These are phyloP conservation scores for Ochlodes sylvanus DNA, from an alignment of 2,888 invertebrate species.

Conservation along the genomic window DNA sequence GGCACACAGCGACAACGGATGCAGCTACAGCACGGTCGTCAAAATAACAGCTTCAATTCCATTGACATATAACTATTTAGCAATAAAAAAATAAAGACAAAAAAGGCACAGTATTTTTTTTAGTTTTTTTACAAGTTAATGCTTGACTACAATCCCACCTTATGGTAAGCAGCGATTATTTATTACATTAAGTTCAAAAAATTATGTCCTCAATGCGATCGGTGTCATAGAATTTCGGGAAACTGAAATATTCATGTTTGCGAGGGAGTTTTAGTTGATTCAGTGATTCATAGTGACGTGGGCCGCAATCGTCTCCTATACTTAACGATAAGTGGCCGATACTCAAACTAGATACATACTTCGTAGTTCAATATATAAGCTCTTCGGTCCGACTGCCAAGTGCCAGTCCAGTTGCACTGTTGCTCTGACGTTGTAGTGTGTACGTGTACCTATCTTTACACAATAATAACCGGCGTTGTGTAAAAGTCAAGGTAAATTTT, in stretches of 20 bases:
- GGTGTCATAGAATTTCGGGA: conserved; percentile 19
- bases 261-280: conserved; percentile 37
- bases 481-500: conserved; percentile 12
- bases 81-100: no score
- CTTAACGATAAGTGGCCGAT: conserved; percentile 42
- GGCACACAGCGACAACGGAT: no score
- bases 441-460: background rate
- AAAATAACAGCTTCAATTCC: no score
- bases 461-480: background rate
- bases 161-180: no score
- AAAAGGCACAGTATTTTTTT: no score
- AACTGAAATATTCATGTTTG: conserved; percentile 41
- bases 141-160: no score
- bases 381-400: conserved; percentile 11
- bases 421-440: background rate
- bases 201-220: background rate
- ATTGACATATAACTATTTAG: no score
- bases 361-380: conserved; percentile 41
- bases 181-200: no score
- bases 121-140: no score
- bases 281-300: conserved; percentile 46
- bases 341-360: conserved; percentile 2
- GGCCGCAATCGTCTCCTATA: conserved; percentile 22
- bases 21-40: no score
- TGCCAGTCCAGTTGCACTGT: background rate